Evolutionary conservation across 2,888 invertebrate genomes (phyloP).

Genomic region (Desoria tigrina): DNA sequence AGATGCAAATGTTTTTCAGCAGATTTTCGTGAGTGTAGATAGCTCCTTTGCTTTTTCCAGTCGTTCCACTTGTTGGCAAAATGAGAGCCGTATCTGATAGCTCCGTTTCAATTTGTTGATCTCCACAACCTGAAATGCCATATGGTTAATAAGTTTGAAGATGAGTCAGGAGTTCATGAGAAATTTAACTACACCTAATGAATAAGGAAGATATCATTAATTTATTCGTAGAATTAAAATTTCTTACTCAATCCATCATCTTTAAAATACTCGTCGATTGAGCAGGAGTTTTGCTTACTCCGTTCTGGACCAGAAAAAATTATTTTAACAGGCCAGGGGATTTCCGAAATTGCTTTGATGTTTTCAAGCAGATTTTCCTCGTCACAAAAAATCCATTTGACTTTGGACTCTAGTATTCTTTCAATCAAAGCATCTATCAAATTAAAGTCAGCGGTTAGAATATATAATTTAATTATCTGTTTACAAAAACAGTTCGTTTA

Average conservation of each 20-base stretch:
- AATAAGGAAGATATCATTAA: background rate
- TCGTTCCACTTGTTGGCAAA: constrained; percentile 47
- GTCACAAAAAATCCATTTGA: constrained; percentile 43
- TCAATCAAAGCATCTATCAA: constrained; percentile 27
- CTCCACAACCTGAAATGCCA: too few relatives aligned
- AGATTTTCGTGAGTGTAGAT: constrained; percentile 40
- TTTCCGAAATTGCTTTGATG: constrained; percentile 12
- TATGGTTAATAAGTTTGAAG: background rate
- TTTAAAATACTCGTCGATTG: constrained; percentile 27
- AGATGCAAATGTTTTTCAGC: constrained; percentile 30
- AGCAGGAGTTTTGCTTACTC: constrained; percentile 18
- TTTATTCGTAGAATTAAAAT: background rate
- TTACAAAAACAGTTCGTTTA: too few relatives aligned
- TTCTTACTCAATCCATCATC: constrained; percentile 31
- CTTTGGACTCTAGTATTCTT: constrained; percentile 39
- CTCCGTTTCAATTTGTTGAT: too few relatives aligned
- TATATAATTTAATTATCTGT: too few relatives aligned
- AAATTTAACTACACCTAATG: background rate
- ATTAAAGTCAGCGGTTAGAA: too few relatives aligned
- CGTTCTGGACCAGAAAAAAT: constrained; percentile 34
- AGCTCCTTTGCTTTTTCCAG: constrained; percentile 45
- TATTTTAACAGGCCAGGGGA: constrained; percentile 39
- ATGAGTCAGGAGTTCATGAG: background rate
- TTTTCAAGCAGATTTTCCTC: constrained; percentile 10
- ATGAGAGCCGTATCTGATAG: constrained; percentile 35